A percentile compares a stretch with the other conserved stretches of the same genome.
These are phyloP conservation scores for Acipenser oxyrinchus DNA, from an alignment of 2,797 vertebrate species.

Conservation along the genomic window DNA sequence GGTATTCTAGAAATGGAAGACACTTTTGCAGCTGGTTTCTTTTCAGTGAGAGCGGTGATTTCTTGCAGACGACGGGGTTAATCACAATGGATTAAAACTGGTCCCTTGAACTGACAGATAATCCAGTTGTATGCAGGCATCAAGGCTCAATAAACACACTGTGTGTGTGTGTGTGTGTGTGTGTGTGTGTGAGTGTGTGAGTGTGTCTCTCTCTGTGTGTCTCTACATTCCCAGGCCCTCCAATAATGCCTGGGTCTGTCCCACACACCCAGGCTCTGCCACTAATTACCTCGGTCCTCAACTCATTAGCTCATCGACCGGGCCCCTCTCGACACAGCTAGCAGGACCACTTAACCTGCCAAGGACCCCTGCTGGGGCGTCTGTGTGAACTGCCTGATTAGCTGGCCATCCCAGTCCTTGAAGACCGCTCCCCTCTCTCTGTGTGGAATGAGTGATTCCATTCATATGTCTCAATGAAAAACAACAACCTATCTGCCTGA, in stretches of 20 bases:
- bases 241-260: neutral
- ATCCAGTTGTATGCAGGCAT: no score
- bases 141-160: neutral
- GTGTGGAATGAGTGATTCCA: constrained; percentile 53
- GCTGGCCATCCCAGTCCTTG: constrained; percentile 56
- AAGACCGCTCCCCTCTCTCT: constrained; percentile 25
- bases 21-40: no score
- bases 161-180: neutral
- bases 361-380: constrained; percentile 55
- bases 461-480: constrained; percentile 56
- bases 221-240: neutral
- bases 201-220: no score
- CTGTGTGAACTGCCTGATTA: constrained; percentile 58
- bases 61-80: no score
- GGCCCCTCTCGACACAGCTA: constrained; percentile 57
- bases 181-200: neutral
- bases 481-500: no score
- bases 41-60: no score
- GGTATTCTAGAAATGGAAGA: no score
- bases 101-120: no score
- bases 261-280: constrained; percentile 26
- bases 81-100: no score
- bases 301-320: constrained; percentile 26
- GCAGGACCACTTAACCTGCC: constrained; percentile 63
- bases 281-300: constrained; percentile 72